Conservation (phyloP, 2,113 vertebrate genomes). For the Pleuronectes platessa region DNA sequence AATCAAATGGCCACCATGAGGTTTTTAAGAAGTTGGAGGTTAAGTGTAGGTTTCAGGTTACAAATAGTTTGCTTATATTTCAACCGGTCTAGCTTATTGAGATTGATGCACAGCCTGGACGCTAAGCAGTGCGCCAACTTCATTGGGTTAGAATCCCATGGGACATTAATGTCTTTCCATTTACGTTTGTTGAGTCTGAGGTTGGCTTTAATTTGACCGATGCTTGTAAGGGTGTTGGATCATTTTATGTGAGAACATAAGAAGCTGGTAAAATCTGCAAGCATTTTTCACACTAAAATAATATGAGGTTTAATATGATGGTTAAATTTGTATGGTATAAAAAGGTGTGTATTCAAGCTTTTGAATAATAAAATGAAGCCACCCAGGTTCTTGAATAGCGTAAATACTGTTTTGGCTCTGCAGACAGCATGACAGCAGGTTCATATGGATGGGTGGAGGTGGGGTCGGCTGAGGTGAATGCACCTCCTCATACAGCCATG, state of each 20-base stretch:
- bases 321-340: constrained; percentile 11
- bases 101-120: constrained; percentile 16
- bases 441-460: constrained; percentile 14
- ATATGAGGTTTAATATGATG: background rate
- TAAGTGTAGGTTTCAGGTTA: constrained; percentile 24
- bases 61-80: constrained; percentile 9
- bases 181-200: constrained; percentile 4
- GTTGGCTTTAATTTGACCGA: constrained; percentile 8
- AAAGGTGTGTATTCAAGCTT: too few species aligned
- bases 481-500: constrained; percentile 26
- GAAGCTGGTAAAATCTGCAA: background rate
- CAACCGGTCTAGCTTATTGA: constrained; percentile 6
- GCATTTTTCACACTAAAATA: background rate
- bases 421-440: constrained; percentile 18
- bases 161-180: background rate
- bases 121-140: background rate
- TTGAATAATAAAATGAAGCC: constrained; percentile 25
- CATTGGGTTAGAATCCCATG: background rate
- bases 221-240: background rate
- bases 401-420: constrained; percentile 6
- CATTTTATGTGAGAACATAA: background rate
- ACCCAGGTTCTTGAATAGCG: constrained; percentile 6
- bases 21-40: background rate
- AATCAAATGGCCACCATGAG: constrained; percentile 22
- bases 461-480: constrained; percentile 13